Conservation (phyloP, 2,113 vertebrate species). For the Fregata magnificens region DNA sequence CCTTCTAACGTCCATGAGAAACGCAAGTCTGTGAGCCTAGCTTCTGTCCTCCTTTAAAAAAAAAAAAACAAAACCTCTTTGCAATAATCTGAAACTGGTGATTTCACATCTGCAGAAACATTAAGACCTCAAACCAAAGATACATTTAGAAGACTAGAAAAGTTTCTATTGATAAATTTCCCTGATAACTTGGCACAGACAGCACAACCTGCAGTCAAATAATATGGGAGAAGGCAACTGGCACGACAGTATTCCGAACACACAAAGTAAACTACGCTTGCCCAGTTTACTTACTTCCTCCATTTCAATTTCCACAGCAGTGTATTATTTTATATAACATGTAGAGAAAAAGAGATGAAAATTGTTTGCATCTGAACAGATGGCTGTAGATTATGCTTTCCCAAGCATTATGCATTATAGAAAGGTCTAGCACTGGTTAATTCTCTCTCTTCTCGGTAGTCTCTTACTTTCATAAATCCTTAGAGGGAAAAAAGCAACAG, state of each 20-base stretch:
- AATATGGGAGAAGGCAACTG: neutral
- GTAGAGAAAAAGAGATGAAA: neutral
- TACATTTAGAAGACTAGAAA: neutral
- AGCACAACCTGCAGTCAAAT: neutral
- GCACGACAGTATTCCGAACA: neutral
- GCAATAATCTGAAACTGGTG: neutral
- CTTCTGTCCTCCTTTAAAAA: neutral
- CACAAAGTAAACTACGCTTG: neutral
- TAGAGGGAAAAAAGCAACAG: accelerated
- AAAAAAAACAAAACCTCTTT: too few relatives aligned
- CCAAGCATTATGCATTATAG: neutral
- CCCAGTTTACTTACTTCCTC: neutral
- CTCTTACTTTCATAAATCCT: neutral
- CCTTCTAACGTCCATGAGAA: neutral
- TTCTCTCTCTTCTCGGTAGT: neutral
- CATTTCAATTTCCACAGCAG: neutral
- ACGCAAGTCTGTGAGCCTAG: neutral
- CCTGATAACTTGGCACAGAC: neutral
- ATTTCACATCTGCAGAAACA: neutral
- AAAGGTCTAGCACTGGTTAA: neutral
- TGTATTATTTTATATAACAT: neutral
- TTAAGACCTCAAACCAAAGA: neutral
- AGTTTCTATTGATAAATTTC: neutral
- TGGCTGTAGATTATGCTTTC: neutral
- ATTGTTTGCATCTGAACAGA: neutral